Conservation (phyloP, 2,797 vertebrate species). For the Melanotaenia pygmaea region DNA sequence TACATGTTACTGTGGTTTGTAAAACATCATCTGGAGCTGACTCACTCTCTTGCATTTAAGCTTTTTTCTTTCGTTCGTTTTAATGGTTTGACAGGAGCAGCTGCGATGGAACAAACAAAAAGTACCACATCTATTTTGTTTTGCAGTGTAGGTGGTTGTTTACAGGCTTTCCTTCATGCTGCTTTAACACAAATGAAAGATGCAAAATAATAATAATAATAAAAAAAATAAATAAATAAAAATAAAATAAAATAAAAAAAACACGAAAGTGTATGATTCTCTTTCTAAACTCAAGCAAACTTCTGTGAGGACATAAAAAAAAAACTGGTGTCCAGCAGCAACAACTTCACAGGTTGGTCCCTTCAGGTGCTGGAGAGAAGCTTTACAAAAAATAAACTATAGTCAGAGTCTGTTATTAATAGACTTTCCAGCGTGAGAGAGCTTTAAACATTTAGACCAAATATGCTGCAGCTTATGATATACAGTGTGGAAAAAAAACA, state of each 20-base stretch:
- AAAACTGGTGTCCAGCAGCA: slow-evolving; percentile 4
- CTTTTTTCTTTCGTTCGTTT: slow-evolving; percentile 13
- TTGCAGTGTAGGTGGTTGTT: slow-evolving; percentile 25
- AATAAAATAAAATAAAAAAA: too few relatives aligned
- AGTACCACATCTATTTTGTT: slow-evolving; percentile 7
- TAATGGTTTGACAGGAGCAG: slow-evolving; percentile 28
- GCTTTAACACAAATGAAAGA: not conserved
- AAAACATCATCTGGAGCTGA: slow-evolving; percentile 56
- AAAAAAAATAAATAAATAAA: too few relatives aligned
- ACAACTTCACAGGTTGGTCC: slow-evolving; percentile 56
- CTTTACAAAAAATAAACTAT: not conserved
- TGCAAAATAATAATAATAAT: not conserved
- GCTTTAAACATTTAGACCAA: not conserved
- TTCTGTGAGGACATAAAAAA: not conserved
- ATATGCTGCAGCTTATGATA: slow-evolving; percentile 8
- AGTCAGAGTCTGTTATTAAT: not conserved
- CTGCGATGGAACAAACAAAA: slow-evolving; percentile 21
- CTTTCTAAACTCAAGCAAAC: slow-evolving; percentile 8
- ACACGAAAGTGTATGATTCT: not conserved
- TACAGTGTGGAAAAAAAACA: not conserved
- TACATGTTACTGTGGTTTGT: slow-evolving; percentile 57
- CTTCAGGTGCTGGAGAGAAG: not conserved
- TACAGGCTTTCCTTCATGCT: slow-evolving; percentile 16
- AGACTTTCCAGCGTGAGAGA: not conserved
- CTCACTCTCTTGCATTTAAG: slow-evolving; percentile 29